Evolutionary conservation across 2,113 vertebrate genomes (phyloP).

Genomic region (Telmatochromis brichardi): DNA sequence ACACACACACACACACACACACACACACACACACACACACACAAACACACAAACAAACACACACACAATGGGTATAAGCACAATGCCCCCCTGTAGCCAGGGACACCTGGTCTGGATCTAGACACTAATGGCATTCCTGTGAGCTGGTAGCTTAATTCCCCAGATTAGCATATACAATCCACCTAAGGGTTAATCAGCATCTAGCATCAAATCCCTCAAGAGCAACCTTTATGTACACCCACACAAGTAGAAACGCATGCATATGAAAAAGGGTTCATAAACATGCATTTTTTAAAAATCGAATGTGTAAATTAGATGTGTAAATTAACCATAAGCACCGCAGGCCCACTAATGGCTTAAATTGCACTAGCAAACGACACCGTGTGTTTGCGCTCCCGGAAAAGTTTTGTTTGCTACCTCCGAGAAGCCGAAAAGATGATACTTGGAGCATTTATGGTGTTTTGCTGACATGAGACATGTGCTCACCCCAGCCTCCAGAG

Average conservation of each 20-base stretch:
- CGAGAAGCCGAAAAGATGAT: slow-evolving; percentile 15
- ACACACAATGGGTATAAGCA: not conserved
- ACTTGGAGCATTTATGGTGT: slow-evolving; percentile 49
- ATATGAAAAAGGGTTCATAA: not conserved
- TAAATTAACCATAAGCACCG: not conserved
- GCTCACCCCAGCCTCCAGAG: slow-evolving; percentile 39
- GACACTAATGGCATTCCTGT: slow-evolving; percentile 28
- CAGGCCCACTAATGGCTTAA: not conserved
- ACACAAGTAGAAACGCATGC: not conserved
- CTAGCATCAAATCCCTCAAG: slow-evolving; percentile 1
- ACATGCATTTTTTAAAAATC: not conserved
- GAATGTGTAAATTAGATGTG: not conserved
- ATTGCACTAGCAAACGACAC: not conserved
- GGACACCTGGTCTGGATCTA: slow-evolving; percentile 59
- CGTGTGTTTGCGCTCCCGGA: not conserved
- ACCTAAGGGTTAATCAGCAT: slow-evolving; percentile 41
- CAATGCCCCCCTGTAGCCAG: not conserved
- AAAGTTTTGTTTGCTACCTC: slow-evolving; percentile 19
- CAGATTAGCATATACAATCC: slow-evolving; percentile 46
- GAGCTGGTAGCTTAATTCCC: slow-evolving; percentile 44
- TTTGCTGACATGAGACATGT: slow-evolving; percentile 64
- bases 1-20: too few relatives aligned
- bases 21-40: not conserved
- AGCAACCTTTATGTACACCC: not conserved
- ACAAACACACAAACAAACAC: not conserved